phyloP scores from a whole-genome alignment of 1,140 invertebrate genomes.

The Thaumetopoea pityocampa region DNA sequence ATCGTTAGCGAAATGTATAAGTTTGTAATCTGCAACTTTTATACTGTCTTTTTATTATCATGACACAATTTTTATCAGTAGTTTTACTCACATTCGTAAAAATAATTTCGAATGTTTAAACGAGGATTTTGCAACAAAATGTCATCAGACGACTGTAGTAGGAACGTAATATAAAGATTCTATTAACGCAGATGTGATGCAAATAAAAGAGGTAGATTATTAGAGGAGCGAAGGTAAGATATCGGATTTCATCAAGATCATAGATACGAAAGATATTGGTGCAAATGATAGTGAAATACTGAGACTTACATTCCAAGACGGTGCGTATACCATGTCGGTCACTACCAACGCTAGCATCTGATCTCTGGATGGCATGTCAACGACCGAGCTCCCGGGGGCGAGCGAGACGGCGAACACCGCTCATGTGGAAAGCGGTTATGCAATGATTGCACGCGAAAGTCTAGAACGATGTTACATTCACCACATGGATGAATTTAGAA shows the following conservation, averaged over 20 bases:
- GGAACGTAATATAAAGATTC: slow-evolving; percentile 1
- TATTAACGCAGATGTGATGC: too few relatives aligned
- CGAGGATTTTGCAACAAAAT: slow-evolving; percentile 12
- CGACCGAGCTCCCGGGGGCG: slow-evolving; percentile 52
- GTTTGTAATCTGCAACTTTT: background rate
- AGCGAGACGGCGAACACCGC: slow-evolving; percentile 42
- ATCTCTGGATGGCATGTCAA: slow-evolving; percentile 43
- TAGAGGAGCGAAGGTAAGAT: too few relatives aligned
- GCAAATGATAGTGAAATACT: too few relatives aligned
- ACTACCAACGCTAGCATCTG: slow-evolving; percentile 15
- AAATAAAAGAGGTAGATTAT: too few relatives aligned
- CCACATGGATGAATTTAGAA: slow-evolving; percentile 19
- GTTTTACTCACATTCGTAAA: background rate
- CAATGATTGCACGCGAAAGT: slow-evolving; percentile 60
- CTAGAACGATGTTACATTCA: slow-evolving; percentile 30
- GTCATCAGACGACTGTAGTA: slow-evolving; percentile 12
- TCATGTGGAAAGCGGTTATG: slow-evolving; percentile 68
- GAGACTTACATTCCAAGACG: too few relatives aligned
- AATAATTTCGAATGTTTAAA: slow-evolving; percentile 10
- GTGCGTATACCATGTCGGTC: too few relatives aligned
- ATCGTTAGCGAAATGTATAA: too few relatives aligned
- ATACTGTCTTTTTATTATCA: slow-evolving; percentile 2
- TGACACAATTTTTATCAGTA: slow-evolving; percentile 10
- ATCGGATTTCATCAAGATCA: too few relatives aligned
- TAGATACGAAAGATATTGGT: too few relatives aligned